Base-by-base conservation (phyloP, 2,113 vertebrate genomes). In the Orycteropus afer region DNA sequence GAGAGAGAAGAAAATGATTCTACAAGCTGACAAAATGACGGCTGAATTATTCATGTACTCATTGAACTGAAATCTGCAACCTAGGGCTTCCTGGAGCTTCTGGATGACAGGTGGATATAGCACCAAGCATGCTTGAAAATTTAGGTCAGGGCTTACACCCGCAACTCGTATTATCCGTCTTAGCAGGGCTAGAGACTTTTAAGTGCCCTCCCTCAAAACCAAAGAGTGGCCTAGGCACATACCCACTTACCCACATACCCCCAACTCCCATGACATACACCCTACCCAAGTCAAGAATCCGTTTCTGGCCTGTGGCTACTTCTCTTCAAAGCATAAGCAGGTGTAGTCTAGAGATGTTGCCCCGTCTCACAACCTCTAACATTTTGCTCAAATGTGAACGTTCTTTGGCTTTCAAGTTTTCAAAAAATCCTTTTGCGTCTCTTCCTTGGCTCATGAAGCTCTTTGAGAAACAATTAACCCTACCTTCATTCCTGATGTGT, bases 21-120 rank as follows among this genome's bases (percentile, higher is more conserved):
- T 90, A 25, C 63, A 94, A 89, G n/a, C 71, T 95, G 59, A 91
- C 45, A 94, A 91, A 97, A 95, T 89, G 67, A 87, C 89, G 53
- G 42, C 82, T 97, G 83, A 95, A 95, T 95, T 95, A 96, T 95
- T 97, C 85, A 95, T 89, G 67, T 61, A 93, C 76, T 86, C 80
- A 85, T 73, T 94, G 79, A 93, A 86, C 69, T 94, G 83, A 94
- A 94, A 97, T 96, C 65, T 96, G 67, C 80, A 94, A 91, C 80
- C 91, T 90, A 81, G 82, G 49, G 67, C 67, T 93, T 95, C 82
- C 81, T 34, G 89, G 63, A 87, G 53, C 40, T 91, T 86, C 63
- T 25, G 42, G 29, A 49, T 89, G 73, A 96, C 78, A 71, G 55
- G 57, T 92, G 40, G 92, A 61, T 80, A 42, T 32, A 74, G 55